A percentile compares a stretch with the other conserved stretches of the same genome.
Conservation (phyloP, 1,140 invertebrate species). For the Drosophila tsacasi region DNA sequence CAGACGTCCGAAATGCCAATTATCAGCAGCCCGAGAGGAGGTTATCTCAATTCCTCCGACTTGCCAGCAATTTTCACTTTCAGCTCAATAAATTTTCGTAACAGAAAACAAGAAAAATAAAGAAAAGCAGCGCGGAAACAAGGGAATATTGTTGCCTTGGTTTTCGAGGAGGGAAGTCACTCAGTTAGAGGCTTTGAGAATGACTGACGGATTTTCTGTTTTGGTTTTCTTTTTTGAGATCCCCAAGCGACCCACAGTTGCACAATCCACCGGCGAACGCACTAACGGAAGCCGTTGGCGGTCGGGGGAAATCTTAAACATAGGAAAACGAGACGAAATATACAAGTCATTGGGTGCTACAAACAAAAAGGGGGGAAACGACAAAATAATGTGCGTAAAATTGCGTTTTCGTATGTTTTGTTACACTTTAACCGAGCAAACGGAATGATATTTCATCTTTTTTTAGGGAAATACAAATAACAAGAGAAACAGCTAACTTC, state of each 20-base stretch:
- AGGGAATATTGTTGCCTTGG: conserved; percentile 49
- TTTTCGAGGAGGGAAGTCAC: conserved; percentile 33
- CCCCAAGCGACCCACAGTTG: conserved; percentile 5
- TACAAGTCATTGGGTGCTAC: conserved; percentile 60
- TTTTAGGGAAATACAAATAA: too few relatives aligned
- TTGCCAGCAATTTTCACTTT: conserved; percentile 72
- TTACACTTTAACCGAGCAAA: conserved; percentile 59
- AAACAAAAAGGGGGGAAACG: neutral
- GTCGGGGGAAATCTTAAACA: conserved; percentile 13
- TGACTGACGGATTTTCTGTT: conserved; percentile 36
- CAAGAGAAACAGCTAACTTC: too few relatives aligned
- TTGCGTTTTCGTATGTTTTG: conserved; percentile 37
- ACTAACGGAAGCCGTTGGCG: conserved; percentile 47
- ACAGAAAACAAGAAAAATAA: conserved; percentile 38
- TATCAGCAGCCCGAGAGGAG: conserved; percentile 36
- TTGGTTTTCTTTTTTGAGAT: conserved; percentile 1
- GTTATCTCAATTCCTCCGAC: conserved; percentile 46
- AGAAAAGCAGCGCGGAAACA: conserved; percentile 45
- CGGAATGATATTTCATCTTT: too few relatives aligned
- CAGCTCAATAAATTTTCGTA: conserved; percentile 65
- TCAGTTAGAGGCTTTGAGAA: conserved; percentile 24
- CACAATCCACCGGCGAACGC: conserved; percentile 43
- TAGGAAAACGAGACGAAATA: conserved; percentile 33
- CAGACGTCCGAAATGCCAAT: conserved; percentile 53
- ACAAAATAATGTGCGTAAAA: conserved; percentile 64